Evolutionary conservation across 2,113 vertebrate species (phyloP), one percentile per base, ranked within the genome.

Genomic region (Pleuronectes platessa): DNA sequence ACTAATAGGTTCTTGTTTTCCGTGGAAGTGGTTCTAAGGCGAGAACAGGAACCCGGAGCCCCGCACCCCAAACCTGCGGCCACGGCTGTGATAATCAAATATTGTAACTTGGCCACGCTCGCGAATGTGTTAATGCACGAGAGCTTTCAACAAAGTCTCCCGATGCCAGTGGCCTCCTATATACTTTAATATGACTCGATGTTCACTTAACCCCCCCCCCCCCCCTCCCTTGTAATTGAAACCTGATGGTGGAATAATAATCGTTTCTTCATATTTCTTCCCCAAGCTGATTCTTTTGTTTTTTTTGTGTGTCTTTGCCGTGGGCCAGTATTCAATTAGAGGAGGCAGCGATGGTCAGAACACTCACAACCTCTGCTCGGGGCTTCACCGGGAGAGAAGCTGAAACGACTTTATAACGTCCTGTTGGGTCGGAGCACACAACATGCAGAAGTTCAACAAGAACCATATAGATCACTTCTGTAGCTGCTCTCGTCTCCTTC

Each of bases 141-240:
- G 85, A 90, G 87, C 90, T 93, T 93, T 92, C 91, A 93, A 79
- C 90, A 92, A 76, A 83, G 88, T 78, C 82, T 73, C 85, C 79
- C 66, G 59, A 74, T 85, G 90, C 91, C 90, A 88, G 79, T 90
- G 90, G 81, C 65, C 88, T 86, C 76, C 91, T 79, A 86, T 90
- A 89, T 82, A 90, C 81, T 93, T 92, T 89, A 92, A 91, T 91
- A 90, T 79, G 90, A 91, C 87, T 92, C 89, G 86, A 93, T 94
- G 90, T 93, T 91, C 91, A 88, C 90, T 91, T 88, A 90, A 90
- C 90, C 88, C 76, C 76, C 47, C 47, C 14, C 47, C 14, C 26
- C 26, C 26, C 4, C 2, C 47, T 9, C 4, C 47, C 47, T 70
- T 74, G 87, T 93, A 94, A 94, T 90, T 91, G 90, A 90, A 93